Conservation (phyloP, 2,797 vertebrate genomes). For the Mionectes olivaceus region DNA sequence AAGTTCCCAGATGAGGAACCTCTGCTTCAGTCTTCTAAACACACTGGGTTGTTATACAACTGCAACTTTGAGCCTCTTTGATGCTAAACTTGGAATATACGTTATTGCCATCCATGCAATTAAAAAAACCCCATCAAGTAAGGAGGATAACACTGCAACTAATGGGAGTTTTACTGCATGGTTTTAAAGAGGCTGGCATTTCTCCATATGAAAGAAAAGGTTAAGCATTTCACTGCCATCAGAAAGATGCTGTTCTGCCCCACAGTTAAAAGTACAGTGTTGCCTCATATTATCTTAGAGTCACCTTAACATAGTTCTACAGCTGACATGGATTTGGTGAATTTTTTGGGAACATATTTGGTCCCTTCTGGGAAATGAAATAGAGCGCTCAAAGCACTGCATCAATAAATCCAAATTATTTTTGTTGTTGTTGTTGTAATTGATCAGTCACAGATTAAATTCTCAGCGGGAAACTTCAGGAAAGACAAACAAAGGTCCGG, state of each 20-base stretch:
- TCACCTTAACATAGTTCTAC: background rate
- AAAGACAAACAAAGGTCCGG: background rate
- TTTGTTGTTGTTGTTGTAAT: background rate
- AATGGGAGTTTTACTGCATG: background rate
- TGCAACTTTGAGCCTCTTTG: background rate
- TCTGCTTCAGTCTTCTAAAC: background rate
- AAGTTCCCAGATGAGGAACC: constrained; percentile 13
- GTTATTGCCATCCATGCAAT: background rate
- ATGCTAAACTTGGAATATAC: background rate
- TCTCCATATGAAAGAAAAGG: background rate
- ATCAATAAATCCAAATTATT: background rate
- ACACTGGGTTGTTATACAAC: background rate
- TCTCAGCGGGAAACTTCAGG: background rate
- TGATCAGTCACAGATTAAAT: background rate
- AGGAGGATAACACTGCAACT: background rate
- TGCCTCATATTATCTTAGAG: background rate
- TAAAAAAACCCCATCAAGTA: background rate
- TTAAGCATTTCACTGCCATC: background rate
- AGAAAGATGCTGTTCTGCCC: background rate
- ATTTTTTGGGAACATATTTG: background rate
- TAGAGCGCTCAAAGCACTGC: background rate
- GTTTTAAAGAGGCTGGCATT: background rate
- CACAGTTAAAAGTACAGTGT: background rate
- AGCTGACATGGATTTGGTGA: background rate
- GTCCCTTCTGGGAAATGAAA: background rate